Conservation (phyloP, 2,797 vertebrate genomes). For the Coranthus polyacanthus region DNA sequence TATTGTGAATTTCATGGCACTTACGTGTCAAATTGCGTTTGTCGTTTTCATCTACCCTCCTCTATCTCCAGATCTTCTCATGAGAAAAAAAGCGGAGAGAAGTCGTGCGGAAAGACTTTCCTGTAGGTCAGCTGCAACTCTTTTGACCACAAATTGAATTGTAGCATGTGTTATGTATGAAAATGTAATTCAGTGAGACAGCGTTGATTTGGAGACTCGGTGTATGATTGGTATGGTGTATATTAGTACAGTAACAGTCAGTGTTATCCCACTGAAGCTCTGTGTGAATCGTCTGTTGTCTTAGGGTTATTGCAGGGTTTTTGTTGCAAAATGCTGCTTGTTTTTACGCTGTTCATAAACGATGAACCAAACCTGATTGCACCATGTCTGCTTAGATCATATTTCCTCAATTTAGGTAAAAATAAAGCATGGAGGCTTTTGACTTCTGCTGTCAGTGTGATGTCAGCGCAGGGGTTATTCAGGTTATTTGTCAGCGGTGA, state of each 20-base stretch:
- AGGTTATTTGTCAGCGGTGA: too few species aligned
- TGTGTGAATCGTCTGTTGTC: constrained; percentile 44
- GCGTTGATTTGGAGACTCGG: constrained; percentile 18
- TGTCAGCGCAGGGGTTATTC: not conserved
- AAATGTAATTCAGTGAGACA: not conserved
- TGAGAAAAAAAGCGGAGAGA: constrained; percentile 13
- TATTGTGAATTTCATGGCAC: not conserved
- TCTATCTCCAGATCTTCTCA: not conserved
- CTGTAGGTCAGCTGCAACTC: not conserved
- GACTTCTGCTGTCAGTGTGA: constrained; percentile 10
- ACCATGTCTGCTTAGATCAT: constrained; percentile 31
- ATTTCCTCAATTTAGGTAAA: constrained; percentile 21
- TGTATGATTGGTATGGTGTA: constrained; percentile 33
- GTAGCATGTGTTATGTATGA: not conserved
- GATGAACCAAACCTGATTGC: constrained; percentile 16
- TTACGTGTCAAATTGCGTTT: constrained; percentile 5
- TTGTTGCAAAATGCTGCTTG: constrained; percentile 36
- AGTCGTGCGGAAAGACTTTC: too few species aligned
- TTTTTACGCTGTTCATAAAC: constrained; percentile 39
- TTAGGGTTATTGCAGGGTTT: constrained; percentile 37
- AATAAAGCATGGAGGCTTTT: constrained; percentile 8
- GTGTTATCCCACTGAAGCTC: constrained; percentile 43
- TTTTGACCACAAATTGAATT: not conserved
- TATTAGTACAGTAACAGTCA: constrained; percentile 38
- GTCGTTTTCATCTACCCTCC: not conserved